These are phyloP conservation scores for Zalophus californianus DNA, from an alignment of 2,797 vertebrate species.

Conservation along the genomic window DNA sequence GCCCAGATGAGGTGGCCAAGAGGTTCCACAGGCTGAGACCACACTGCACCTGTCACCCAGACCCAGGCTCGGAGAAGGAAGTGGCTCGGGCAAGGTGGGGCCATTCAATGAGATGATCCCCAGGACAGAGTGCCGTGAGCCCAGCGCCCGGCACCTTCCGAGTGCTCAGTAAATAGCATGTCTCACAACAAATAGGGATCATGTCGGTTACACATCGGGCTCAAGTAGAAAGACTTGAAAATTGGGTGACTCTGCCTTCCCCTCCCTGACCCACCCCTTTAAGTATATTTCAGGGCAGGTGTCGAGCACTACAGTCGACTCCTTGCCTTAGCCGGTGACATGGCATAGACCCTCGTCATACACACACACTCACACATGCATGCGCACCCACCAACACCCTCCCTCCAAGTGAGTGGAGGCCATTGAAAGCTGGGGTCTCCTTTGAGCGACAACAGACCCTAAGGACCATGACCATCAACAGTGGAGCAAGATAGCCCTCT, in stretches of 20 bases:
- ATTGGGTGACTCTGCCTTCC: too few species aligned
- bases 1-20: not conserved
- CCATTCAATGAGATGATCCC: not conserved
- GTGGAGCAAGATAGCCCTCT: not conserved
- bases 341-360: accelerated
- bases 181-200: not conserved
- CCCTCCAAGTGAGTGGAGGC: accelerated
- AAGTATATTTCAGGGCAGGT: not conserved
- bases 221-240: not conserved
- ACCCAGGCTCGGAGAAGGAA: not conserved
- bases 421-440: not conserved
- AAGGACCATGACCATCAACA: not conserved
- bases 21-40: accelerated
- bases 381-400: accelerated
- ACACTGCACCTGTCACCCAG: accelerated
- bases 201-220: not conserved
- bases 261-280: not conserved
- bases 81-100: accelerated
- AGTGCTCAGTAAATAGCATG: too few species aligned
- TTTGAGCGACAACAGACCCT: not conserved
- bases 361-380: not conserved
- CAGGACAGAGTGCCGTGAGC: not conserved
- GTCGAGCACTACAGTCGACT: not conserved
- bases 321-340: not conserved
- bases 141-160: not conserved